Conservation (phyloP, 2,888 invertebrate species). For the Congeria kusceri region DNA sequence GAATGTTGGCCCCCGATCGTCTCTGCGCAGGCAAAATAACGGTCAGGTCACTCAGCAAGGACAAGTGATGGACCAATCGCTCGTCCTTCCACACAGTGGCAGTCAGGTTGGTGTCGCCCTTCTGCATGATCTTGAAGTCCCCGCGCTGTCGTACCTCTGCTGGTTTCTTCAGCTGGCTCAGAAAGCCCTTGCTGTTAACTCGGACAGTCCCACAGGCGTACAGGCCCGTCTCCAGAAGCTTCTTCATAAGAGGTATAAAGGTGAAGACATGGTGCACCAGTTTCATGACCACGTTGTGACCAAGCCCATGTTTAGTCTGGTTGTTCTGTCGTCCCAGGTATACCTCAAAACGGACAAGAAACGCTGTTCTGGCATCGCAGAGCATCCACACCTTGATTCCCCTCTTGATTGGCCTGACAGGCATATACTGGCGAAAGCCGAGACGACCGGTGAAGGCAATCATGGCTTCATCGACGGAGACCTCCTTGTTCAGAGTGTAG, state of each 20-base stretch:
- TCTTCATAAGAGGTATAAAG: constrained; percentile 19
- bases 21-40: constrained; percentile 17
- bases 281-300: constrained; percentile 33
- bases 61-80: constrained; percentile 28
- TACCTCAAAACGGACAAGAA: constrained; percentile 35
- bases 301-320: constrained; percentile 24
- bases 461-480: constrained; percentile 34
- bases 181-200: constrained; percentile 22
- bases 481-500: constrained; percentile 30
- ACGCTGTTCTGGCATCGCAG: too few relatives aligned
- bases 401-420: constrained; percentile 30
- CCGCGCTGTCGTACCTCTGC: constrained; percentile 29
- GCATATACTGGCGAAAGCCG: constrained; percentile 33
- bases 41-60: constrained; percentile 43
- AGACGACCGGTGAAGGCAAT: constrained; percentile 23
- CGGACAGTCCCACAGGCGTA: constrained; percentile 45
- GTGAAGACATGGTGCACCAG: constrained; percentile 42
- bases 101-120: constrained; percentile 30
- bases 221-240: constrained; percentile 9
- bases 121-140: constrained; percentile 32
- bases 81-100: constrained; percentile 36
- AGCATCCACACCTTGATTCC: constrained; percentile 50
- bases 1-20: constrained; percentile 11
- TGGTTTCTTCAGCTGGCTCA: constrained; percentile 37
- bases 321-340: constrained; percentile 29